Evolutionary conservation across 2,888 invertebrate genomes (phyloP), one percentile per base, ranked within the genome.

Genomic region (Athripsodes cinereus): DNA sequence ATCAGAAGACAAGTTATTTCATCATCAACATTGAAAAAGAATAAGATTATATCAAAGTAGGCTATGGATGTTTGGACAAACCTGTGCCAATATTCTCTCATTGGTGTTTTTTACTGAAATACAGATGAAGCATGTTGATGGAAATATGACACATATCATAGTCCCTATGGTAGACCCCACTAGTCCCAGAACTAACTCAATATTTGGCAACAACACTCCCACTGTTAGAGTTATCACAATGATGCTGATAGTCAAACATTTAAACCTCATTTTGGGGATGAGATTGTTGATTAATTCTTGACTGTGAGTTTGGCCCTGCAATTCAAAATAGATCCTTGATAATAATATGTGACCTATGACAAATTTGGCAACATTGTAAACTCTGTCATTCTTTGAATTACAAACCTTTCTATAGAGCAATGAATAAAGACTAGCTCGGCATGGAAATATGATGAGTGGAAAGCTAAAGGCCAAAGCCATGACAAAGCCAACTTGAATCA

Each of bases 151-250:
- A 67, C 96, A 96, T 64, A 98, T 88, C 64, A 93, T 83, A 13
- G 94, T 90, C 0, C 98, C 98, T 66, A 96, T 94, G 0, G 97
- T 96, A 1, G 97, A 93, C 1, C 98, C 98, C 35, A 95, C 88
- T 34, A 98, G 75, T 0, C 96, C 96, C 59, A 99, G 81, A 55
- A 98, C 92, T 66, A 97, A 83, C 76, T 98, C 94, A 59, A 94
- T 92, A 69, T 93, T 96, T 16, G 98, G 98, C 66, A 97, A 86
- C 63, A 94, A 72, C 53, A 98, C 83, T 13, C 94, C 95, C 57
- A 90, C 82, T 58, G 85, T 74, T 52, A 97, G 78, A 0, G 96
- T 88, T 19, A 83, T 78, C 0, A 81, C 73, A 0, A 98, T 84
- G 62, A 97, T 90, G 18, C 81, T 74, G 11, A 90, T 74, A 0